Conservation (phyloP, 2,888 invertebrate species). For the Amblyteles armatorius region DNA sequence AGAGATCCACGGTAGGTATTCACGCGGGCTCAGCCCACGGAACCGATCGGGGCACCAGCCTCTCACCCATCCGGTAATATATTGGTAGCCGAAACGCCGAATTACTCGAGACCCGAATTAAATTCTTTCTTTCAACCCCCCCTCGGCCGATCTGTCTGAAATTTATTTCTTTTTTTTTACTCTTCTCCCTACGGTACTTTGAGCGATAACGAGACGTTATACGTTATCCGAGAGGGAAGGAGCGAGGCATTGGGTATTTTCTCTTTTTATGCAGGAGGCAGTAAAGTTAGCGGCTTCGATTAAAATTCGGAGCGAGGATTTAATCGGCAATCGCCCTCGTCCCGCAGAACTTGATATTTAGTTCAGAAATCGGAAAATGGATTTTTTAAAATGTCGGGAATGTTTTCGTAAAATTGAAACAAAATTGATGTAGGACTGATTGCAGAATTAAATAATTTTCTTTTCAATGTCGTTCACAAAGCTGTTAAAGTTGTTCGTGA, state of each 20-base stretch:
- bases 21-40: neutral
- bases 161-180: conserved; percentile 31
- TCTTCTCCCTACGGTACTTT: neutral
- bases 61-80: conserved; percentile 69
- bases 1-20: conserved; percentile 16
- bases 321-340: too few species aligned
- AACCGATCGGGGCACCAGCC: conserved; percentile 62
- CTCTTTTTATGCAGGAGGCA: too few species aligned
- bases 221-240: conserved; percentile 4
- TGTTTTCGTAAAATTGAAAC: too few species aligned
- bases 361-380: too few species aligned
- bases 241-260: neutral
- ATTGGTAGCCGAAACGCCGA: conserved; percentile 73
- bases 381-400: too few species aligned
- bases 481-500: neutral
- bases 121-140: conserved; percentile 71
- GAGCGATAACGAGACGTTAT: conserved; percentile 50
- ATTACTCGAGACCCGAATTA: conserved; percentile 74
- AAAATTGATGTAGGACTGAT: too few species aligned
- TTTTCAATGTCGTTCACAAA: neutral
- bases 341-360: too few species aligned
- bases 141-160: conserved; percentile 16
- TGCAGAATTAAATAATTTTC: too few species aligned
- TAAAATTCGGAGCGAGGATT: too few species aligned
- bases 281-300: too few species aligned